Evolutionary conservation across 2,888 invertebrate species (phyloP).

Genomic region (Itoplectis maculator): DNA sequence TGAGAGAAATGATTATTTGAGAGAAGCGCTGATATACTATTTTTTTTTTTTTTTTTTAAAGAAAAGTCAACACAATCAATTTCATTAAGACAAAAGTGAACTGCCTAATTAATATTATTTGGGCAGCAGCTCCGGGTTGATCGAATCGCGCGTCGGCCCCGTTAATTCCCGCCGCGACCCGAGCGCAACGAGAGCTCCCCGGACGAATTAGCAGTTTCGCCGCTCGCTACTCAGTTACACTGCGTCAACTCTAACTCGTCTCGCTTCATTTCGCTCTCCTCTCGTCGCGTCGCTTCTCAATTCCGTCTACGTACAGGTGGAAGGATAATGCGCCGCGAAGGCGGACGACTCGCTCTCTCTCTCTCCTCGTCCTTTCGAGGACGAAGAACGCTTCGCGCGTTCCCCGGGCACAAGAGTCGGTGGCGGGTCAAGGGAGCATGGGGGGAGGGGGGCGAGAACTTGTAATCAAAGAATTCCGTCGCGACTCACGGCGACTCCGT

Average conservation of each 20-base stretch:
- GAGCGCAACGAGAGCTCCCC: slow-evolving; percentile 63
- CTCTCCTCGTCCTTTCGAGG: neutral
- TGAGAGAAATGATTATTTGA: too few species aligned
- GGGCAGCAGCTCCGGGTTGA: slow-evolving; percentile 16
- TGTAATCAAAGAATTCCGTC: slow-evolving; percentile 83
- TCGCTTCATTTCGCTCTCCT: slow-evolving; percentile 19
- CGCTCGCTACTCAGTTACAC: slow-evolving; percentile 34
- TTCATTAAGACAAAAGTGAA: too few species aligned
- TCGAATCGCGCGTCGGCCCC: slow-evolving; percentile 40
- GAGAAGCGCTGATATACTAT: too few species aligned
- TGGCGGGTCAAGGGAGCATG: too few species aligned
- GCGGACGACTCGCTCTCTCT: too few species aligned
- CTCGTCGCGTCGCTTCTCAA: slow-evolving; percentile 62
- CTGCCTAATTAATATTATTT: neutral
- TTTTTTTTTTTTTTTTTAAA: slow-evolving; percentile 53
- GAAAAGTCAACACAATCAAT: too few species aligned
- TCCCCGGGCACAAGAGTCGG: too few species aligned
- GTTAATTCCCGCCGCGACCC: slow-evolving; percentile 57
- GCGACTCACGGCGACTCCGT: too few species aligned
- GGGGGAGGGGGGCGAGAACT: slow-evolving; percentile 68
- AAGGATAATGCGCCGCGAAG: slow-evolving; percentile 61
- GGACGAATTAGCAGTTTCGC: slow-evolving; percentile 58
- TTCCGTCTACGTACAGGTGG: slow-evolving; percentile 67
- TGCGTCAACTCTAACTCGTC: slow-evolving; percentile 23
- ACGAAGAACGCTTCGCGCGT: slow-evolving; percentile 65